Conservation (phyloP, 1,140 invertebrate species). For the Bombus pyrosoma region DNA sequence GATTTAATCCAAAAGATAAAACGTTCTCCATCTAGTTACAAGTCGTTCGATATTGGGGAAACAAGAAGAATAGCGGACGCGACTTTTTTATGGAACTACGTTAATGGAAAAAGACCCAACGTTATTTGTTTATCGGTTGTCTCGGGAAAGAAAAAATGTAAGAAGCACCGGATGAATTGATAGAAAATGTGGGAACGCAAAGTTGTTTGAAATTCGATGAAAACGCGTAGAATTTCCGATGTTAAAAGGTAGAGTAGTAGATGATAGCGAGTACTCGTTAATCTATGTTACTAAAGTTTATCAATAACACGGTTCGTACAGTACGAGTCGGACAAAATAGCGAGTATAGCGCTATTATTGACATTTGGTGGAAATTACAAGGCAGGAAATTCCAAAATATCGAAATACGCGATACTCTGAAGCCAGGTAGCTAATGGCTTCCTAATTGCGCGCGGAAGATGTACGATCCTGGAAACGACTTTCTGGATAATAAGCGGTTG, state of each 20-base stretch:
- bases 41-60: background rate
- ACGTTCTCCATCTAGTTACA: background rate
- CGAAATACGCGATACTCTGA: background rate
- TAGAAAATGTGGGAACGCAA: background rate
- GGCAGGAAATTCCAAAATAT: background rate
- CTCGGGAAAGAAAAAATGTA: background rate
- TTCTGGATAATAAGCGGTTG: constrained; percentile 56
- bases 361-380: background rate
- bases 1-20: background rate
- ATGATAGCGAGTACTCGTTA: background rate
- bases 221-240: background rate
- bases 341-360: background rate
- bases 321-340: background rate
- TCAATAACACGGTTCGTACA: background rate
- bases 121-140: background rate
- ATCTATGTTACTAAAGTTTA: background rate
- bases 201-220: background rate
- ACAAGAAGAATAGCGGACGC: no score
- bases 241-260: no score
- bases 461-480: constrained; percentile 31
- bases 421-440: background rate
- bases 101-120: background rate
- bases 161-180: background rate
- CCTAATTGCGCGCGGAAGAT: constrained; percentile 52
- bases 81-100: background rate